phyloP scores from a whole-genome alignment of 2,888 invertebrate species.

The Sclerodermus sp. region DNA sequence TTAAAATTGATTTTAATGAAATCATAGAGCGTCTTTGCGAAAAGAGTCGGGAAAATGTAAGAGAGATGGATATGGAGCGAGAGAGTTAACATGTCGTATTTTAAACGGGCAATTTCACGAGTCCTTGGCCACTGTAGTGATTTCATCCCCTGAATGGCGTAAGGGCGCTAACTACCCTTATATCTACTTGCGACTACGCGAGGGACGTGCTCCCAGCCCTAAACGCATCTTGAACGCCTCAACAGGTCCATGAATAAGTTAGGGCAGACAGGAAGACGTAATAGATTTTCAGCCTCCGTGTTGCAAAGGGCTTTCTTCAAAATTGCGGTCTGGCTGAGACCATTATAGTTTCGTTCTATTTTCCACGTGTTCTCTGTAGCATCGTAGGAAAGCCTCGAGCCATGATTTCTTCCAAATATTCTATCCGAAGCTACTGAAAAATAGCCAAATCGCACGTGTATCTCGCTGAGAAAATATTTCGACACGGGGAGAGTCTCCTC shows the following conservation, averaged over 20 bases:
- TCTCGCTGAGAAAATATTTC: constrained; percentile 5
- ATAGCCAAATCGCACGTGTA: constrained; percentile 7
- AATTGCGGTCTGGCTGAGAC: constrained; percentile 12
- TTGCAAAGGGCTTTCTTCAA: constrained; percentile 14
- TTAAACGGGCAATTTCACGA: constrained; percentile 55
- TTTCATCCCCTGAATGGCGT: constrained; percentile 43
- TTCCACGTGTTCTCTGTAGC: too few species aligned
- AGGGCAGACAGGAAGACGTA: constrained; percentile 38
- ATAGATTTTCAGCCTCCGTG: constrained; percentile 34
- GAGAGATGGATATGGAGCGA: too few species aligned
- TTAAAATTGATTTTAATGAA: too few species aligned
- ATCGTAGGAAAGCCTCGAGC: too few species aligned
- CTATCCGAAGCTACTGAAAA: too few species aligned
- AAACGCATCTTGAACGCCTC: constrained; percentile 55
- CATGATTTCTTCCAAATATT: too few species aligned
- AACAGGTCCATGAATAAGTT: constrained; percentile 58
- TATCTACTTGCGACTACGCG: constrained; percentile 38
- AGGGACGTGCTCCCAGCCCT: constrained; percentile 37
- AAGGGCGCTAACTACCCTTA: constrained; percentile 51
- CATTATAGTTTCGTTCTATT: too few species aligned
- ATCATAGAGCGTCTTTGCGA: too few species aligned
- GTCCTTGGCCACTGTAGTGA: constrained; percentile 51
- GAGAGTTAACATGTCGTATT: constrained; percentile 28
- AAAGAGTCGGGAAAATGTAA: too few species aligned
- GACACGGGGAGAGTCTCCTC: not conserved